Conservation (phyloP, 2,113 vertebrate species). For the Pelobates fuscus region DNA sequence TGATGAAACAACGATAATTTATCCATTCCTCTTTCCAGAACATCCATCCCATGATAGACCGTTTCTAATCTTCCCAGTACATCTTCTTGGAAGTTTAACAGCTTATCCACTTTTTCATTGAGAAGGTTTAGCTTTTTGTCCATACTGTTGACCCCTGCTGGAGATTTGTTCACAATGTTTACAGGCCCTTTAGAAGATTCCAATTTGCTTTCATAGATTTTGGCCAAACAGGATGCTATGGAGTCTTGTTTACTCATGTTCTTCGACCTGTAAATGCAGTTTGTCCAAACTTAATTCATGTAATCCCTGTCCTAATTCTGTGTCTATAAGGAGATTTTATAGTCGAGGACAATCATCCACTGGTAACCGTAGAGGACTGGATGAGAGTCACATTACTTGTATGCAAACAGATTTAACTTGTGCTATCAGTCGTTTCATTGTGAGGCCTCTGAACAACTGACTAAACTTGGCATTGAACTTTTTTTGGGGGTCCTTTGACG, state of each 20-base stretch:
- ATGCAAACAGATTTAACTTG: slow-evolving; percentile 50
- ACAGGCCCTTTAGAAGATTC: slow-evolving; percentile 55
- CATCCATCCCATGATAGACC: slow-evolving; percentile 67
- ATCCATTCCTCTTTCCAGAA: slow-evolving; percentile 67
- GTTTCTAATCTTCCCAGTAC: slow-evolving; percentile 71
- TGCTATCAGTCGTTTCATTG: slow-evolving; percentile 62
- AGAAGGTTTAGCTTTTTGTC: slow-evolving; percentile 74
- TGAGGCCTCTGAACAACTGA: slow-evolving; percentile 58
- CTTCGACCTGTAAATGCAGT: not conserved
- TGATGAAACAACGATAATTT: slow-evolving; percentile 54
- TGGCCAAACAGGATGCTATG: slow-evolving; percentile 58
- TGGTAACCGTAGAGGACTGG: slow-evolving; percentile 11
- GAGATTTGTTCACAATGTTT: slow-evolving; percentile 52
- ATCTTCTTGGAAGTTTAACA: slow-evolving; percentile 73
- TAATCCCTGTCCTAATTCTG: slow-evolving; percentile 31
- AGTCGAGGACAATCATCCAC: not conserved
- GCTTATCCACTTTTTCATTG: slow-evolving; percentile 76
- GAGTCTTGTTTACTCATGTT: slow-evolving; percentile 58
- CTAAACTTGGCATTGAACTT: slow-evolving; percentile 58
- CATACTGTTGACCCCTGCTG: slow-evolving; percentile 60
- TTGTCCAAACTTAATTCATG: slow-evolving; percentile 2
- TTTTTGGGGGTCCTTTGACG: slow-evolving; percentile 72
- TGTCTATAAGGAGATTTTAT: slow-evolving; percentile 12
- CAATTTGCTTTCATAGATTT: slow-evolving; percentile 70
- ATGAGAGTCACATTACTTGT: slow-evolving; percentile 40